Evolutionary conservation across 2,113 vertebrate genomes (phyloP), one percentile per base, ranked within the genome.

Genomic region (Uria aalge): DNA sequence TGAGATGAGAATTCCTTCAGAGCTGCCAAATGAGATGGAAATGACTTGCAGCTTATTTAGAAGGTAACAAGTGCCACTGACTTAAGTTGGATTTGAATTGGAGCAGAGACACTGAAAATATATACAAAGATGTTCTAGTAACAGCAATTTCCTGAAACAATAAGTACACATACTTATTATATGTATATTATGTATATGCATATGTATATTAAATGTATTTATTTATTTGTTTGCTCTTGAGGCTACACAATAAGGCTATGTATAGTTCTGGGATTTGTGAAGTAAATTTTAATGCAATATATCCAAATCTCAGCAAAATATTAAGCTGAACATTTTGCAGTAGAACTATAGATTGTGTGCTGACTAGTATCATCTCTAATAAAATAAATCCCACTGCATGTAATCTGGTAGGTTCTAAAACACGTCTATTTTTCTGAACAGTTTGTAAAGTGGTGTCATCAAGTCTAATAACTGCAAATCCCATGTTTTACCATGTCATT

Each of bases 1-100:
- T 72, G 71, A 68, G 18, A 90, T 38, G 12, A 66, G 24, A 78
- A 38, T 88, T 78, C 27, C 62, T 82, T 92, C 53, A 76, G 71
- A 92, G 36, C 18, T 90, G 27, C 34, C 62, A 92, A 72, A 79
- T 64, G 53, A 68, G 62, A 68, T 34, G 40, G 60, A 94, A 91
- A 90, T 40, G 0, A 53, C 27, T 76, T 88, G 34, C 9, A 88
- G 50, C 41, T 87, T 82, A 50, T 82, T 92, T 41, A 73, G 53
- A 73, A 80, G 23, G 19, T 85, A 43, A 34, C 5, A 78, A 47
- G n/a, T 75, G 47, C 27, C 30, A 43, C 11, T 85, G 74, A 34
- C 11, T 68, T 82, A 30, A 7, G 2, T 34, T 68, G 36, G 22
- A 72, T 88, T 85, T 94, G 38, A 74, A 67, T 15, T 62, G 52